phyloP scores from a whole-genome alignment of 2,113 vertebrate genomes.

The Budorcas taxicolor region DNA sequence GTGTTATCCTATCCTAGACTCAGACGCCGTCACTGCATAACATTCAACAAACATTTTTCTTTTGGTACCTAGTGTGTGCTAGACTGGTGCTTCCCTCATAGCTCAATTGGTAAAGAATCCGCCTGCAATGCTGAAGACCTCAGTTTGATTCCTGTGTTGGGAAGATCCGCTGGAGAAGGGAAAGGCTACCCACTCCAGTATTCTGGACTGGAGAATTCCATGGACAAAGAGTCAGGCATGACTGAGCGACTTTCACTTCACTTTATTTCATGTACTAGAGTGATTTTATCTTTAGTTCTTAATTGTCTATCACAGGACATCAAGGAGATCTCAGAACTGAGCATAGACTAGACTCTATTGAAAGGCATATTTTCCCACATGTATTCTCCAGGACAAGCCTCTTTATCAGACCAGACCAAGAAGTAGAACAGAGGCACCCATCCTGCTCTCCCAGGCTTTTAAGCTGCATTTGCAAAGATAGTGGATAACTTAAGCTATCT shows the following conservation, averaged over 20 bases:
- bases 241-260: background rate
- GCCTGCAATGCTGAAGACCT: background rate
- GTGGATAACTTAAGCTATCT: background rate
- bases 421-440: background rate
- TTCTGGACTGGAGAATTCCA: background rate
- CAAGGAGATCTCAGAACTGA: background rate
- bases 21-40: background rate
- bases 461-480: background rate
- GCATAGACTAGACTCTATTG: background rate
- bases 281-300: background rate
- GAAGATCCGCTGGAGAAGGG: background rate
- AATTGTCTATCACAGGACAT: background rate
- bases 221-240: background rate
- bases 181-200: background rate
- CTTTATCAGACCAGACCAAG: background rate
- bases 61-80: background rate
- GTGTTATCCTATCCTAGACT: background rate
- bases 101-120: background rate
- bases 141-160: background rate
- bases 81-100: background rate
- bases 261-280: background rate
- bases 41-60: background rate
- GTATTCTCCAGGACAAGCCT: background rate
- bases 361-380: background rate
- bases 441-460: background rate